phyloP scores from a whole-genome alignment of 2,113 vertebrate species.

The Petrocephalus zakoni region DNA sequence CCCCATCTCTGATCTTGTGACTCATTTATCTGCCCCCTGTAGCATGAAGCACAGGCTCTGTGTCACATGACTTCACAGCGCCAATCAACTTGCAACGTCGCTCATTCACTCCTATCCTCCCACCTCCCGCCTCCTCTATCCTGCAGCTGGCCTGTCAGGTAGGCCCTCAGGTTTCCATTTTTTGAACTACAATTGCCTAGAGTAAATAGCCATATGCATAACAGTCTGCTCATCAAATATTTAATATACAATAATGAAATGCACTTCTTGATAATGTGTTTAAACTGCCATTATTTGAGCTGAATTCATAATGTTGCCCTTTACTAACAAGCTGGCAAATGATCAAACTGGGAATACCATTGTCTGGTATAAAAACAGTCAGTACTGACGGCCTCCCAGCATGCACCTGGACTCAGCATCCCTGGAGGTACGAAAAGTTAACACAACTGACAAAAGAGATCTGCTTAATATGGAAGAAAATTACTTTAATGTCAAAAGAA shows the following conservation, averaged over 20 bases:
- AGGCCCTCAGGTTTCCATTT: not conserved
- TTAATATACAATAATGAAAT: not conserved
- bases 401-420: not conserved
- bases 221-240: conserved; percentile 4
- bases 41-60: not conserved
- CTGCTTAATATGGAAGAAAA: not conserved
- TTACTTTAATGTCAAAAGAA: not conserved
- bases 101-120: not conserved
- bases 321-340: not conserved
- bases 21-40: not conserved
- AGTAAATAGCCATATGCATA: not conserved
- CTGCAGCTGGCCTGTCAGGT: not conserved
- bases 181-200: conserved; percentile 1
- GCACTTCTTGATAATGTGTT: not conserved
- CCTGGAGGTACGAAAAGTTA: not conserved
- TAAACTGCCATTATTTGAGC: not conserved
- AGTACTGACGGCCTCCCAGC: not conserved
- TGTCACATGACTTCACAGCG: not conserved
- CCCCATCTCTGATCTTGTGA: not conserved
- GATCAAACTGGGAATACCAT: not conserved
- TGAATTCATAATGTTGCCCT: not conserved
- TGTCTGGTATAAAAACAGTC: not conserved
- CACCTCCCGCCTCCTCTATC: not conserved
- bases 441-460: conserved; percentile 1
- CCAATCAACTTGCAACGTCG: not conserved